Evolutionary conservation across 2,797 vertebrate species (phyloP).

Genomic region (Chrosomus eos): DNA sequence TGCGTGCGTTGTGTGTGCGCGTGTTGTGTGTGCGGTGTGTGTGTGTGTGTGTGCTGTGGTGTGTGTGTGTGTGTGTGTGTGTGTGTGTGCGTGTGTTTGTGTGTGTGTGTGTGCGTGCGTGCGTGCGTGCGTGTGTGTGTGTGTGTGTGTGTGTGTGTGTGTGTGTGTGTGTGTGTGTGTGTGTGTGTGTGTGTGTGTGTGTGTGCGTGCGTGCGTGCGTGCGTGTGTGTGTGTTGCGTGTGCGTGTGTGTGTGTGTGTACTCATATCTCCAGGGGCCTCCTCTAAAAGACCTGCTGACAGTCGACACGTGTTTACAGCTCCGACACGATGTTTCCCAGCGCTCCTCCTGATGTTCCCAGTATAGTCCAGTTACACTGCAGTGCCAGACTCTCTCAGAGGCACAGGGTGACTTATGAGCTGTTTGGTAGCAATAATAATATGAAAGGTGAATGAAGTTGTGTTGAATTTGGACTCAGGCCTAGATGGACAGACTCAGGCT

Average conservation of each 20-base stretch:
- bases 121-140: no score
- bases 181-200: not conserved
- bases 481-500: not conserved
- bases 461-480: conserved; percentile 29
- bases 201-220: not conserved
- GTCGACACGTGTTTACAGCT: conserved; percentile 37
- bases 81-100: no score
- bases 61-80: no score
- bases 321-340: conserved; percentile 36
- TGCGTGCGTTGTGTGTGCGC: no score
- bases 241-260: not conserved
- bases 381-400: conserved; percentile 16
- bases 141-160: no score
- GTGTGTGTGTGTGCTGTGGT: no score
- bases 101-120: no score
- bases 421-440: conserved; percentile 24
- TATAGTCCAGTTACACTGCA: conserved; percentile 2
- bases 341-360: conserved; percentile 17
- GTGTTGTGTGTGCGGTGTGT: no score
- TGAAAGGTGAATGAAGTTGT: conserved; percentile 32
- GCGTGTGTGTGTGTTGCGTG: not conserved
- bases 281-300: conserved; percentile 42
- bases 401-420: conserved; percentile 42
- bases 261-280: conserved; percentile 12
- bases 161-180: no score